Conservation (phyloP, 2,888 invertebrate genomes). For the Noctuana brunneofusca region DNA sequence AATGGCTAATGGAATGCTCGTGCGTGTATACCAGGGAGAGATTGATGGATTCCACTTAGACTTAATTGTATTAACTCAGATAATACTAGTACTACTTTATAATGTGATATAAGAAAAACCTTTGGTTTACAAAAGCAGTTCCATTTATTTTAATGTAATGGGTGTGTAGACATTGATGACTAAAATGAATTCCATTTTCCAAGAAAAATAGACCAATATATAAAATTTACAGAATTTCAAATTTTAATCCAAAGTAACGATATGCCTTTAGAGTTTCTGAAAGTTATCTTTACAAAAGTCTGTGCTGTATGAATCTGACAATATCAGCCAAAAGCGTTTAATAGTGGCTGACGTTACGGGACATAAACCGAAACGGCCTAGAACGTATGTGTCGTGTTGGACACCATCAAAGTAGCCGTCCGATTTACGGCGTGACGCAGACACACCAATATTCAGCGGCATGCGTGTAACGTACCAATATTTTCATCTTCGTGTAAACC, state of each 20-base stretch:
- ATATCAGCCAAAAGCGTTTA: constrained; percentile 49
- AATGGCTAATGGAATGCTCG: neutral
- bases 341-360: constrained; percentile 48
- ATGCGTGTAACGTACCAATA: constrained; percentile 36
- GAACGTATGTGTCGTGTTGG: constrained; percentile 40
- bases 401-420: constrained; percentile 45
- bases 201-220: too few species aligned
- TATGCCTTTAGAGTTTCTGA: neutral
- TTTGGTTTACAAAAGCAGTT: too few species aligned
- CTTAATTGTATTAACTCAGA: too few species aligned
- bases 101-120: too few species aligned
- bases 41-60: neutral
- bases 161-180: too few species aligned
- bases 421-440: constrained; percentile 43
- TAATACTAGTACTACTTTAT: too few species aligned
- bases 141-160: too few species aligned
- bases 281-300: neutral
- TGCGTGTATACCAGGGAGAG: neutral
- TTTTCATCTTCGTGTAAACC: constrained; percentile 18
- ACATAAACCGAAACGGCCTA: constrained; percentile 47
- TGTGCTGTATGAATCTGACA: constrained; percentile 19
- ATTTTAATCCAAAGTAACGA: neutral
- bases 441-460: constrained; percentile 40
- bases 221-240: too few species aligned
- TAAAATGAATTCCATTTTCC: too few species aligned